Evolutionary conservation across 2,113 vertebrate genomes (phyloP).

Genomic region (Peromyscus californicus): DNA sequence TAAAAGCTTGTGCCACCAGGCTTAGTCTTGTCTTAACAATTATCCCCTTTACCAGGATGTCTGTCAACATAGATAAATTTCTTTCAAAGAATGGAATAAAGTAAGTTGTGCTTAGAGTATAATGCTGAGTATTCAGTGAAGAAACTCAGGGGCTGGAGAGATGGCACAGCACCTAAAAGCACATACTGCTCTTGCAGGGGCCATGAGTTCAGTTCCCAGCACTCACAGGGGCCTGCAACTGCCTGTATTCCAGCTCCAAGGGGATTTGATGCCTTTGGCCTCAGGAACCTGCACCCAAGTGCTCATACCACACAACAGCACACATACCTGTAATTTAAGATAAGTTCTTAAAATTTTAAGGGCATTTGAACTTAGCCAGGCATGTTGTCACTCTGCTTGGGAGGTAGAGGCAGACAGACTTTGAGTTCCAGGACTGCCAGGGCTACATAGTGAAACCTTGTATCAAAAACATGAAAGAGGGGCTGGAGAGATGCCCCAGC

Average conservation of each 20-base stretch:
- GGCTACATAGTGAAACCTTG: neutral
- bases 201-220: neutral
- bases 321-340: neutral
- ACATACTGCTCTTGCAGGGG: neutral
- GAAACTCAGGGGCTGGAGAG: neutral
- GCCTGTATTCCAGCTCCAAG: neutral
- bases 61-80: conserved; percentile 46
- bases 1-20: neutral
- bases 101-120: conserved; percentile 4
- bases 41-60: neutral
- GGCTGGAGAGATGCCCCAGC: too few species aligned
- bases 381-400: neutral
- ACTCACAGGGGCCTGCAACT: neutral
- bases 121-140: neutral
- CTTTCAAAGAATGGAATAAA: conserved; percentile 39
- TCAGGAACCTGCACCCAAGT: neutral
- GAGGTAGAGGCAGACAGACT: neutral
- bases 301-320: neutral
- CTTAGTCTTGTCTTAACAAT: neutral
- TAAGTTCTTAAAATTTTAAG: neutral
- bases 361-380: neutral
- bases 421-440: neutral
- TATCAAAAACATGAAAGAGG: neutral
- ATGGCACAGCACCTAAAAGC: neutral
- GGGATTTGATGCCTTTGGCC: neutral